Base-by-base conservation (phyloP, 2,888 invertebrate species). In the Cryptus viduatorius region DNA sequence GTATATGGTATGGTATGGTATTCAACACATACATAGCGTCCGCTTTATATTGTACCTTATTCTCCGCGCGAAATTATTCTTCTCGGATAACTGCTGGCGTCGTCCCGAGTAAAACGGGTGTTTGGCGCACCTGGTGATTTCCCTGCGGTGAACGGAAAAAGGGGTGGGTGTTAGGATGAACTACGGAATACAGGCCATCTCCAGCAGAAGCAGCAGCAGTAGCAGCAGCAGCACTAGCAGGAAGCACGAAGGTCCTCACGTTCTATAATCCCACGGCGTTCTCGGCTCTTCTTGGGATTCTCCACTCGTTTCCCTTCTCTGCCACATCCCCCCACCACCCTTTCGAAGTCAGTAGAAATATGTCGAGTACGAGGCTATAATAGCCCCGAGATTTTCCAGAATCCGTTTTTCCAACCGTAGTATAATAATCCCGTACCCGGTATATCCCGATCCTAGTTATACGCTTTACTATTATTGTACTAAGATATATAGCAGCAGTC, bases 71-170 rank as follows among this genome's bases (percentile, higher is more conserved):
- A 78, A 75, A 81, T 81, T 78, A 84, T 84, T 84, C 73, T 84
- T 79, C 65, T 59, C 16, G 65, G 53, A 64, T 81, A 73, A 81
- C 81, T 65, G 56, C 68, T 16, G 77, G 72, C 61, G 65, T 48
- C 19, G 56, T 64, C 64, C 42, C 42, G 37, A 56, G 69, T 75
- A 31, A 78, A 84, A 78, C 42, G 73, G 78, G 56, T 80, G 68
- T 84, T 84, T 72, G n/a, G 46, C 37, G 72, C 78, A 81, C 81
- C 81, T 79, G 75, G 59, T 84, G 84, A 84, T 84, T 84, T 84
- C 84, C 84, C 84, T 84, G 84, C 79, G 84, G 84, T 78, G 73
- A 81, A 75, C 68, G 78, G 42, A 65, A 81, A 78, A 81, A 68
- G 72, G 72, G 56, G 56, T 59, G 65, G 79, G 65, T 71, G 24